phyloP scores from a whole-genome alignment of 2,113 vertebrate genomes.

The Bos taurus region ARS-UCD2.0 NC_037334.1:57125001-57125500 shows the following conservation, averaged over 20 bases:
- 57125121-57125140: background rate
- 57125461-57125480: background rate
- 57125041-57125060: background rate
- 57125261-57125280: background rate
- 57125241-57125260: background rate
- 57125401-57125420: background rate
- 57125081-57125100: background rate
- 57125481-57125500: background rate
- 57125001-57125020: background rate
- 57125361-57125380: background rate
- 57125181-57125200: background rate
- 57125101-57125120: background rate
- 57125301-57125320: background rate
- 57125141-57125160: background rate
- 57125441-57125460: background rate
- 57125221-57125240: background rate
- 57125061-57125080: background rate
- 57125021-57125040: background rate
- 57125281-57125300: background rate
- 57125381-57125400: background rate
- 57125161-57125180: background rate
- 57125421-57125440: background rate
- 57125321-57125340: background rate
- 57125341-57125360: background rate
- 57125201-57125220: background rate